Base-by-base conservation (phyloP, 2,888 invertebrate genomes). In the Empis livida region DNA sequence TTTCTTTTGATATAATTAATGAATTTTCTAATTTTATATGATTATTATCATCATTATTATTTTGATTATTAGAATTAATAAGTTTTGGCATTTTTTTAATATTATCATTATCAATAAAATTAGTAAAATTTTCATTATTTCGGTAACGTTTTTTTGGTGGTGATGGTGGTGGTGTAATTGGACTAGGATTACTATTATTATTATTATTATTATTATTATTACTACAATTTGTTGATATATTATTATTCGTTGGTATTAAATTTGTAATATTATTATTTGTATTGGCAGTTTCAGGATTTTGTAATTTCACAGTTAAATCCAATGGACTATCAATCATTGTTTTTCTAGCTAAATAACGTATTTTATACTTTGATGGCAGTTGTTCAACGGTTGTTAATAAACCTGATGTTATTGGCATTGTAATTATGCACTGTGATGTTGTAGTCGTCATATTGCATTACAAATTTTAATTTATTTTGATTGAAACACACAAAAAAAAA, bases 131-230 rank as follows among this genome's bases (percentile, higher is more conserved):
- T 35, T 52, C 50, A 30, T 48, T 48, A 8, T 53, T 50, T 11
- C 54, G 52, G 44, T 51, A 54, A 32, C 61, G 52, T 60, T 79
- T 80, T 50, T 76, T 75, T 0, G 72, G 65, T 6, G 85, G 85
- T 27, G 84, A 84, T 2, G 84, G 83, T 8, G 86, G 84, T 11
- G 85, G 85, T 1, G 86, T 86, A 59, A 85, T 84, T 1, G 84
- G 83, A 10, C 35, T n/a, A 35, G 35, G 9, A 27, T 27, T 27
- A 27, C 9, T 27, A 27, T 27, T 27, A 20, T 20, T 20, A 20
- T 20, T 20, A 20, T 20, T 20, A n/a, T n/a, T n/a, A n/a, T n/a
- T n/a, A n/a, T n/a, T n/a, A n/a, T n/a, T n/a, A n/a, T n/a, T n/a
- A 20, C 20, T 20, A 27, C 23, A 27, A 27, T 20, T 5, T 20